These are phyloP conservation scores for Strix aluco DNA, from an alignment of 2,113 vertebrate species.

Conservation along the genomic window DNA sequence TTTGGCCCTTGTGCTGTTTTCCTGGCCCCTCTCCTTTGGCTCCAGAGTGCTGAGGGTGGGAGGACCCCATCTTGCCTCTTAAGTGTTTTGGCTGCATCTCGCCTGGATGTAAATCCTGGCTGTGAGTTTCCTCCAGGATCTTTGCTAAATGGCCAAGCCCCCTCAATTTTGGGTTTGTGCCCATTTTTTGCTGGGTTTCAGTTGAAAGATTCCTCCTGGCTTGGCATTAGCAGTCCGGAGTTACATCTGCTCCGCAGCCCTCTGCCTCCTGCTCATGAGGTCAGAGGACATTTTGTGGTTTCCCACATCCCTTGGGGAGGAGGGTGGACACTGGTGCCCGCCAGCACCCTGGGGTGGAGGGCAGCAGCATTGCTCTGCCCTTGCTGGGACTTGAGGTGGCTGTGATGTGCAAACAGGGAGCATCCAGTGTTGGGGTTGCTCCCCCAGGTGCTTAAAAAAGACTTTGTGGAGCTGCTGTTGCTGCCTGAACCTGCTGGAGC, in stretches of 20 bases:
- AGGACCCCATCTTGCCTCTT: neutral
- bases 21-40: neutral
- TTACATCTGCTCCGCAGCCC: neutral
- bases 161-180: neutral
- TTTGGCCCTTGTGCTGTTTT: neutral
- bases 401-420: neutral
- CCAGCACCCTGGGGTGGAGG: accelerated
- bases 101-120: constrained; percentile 12
- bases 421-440: accelerated
- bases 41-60: neutral
- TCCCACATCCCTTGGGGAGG: neutral
- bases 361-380: neutral
- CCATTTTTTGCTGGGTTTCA: neutral
- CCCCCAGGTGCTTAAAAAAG: neutral
- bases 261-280: neutral
- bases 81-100: neutral
- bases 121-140: neutral
- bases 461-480: neutral
- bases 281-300: neutral
- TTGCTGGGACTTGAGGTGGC: too few species aligned
- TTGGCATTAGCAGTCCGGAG: neutral
- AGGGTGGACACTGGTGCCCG: accelerated
- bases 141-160: neutral
- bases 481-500: neutral
- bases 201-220: constrained; percentile 24